phyloP scores from a whole-genome alignment of 2,797 vertebrate genomes.

The Clamator glandarius region DNA sequence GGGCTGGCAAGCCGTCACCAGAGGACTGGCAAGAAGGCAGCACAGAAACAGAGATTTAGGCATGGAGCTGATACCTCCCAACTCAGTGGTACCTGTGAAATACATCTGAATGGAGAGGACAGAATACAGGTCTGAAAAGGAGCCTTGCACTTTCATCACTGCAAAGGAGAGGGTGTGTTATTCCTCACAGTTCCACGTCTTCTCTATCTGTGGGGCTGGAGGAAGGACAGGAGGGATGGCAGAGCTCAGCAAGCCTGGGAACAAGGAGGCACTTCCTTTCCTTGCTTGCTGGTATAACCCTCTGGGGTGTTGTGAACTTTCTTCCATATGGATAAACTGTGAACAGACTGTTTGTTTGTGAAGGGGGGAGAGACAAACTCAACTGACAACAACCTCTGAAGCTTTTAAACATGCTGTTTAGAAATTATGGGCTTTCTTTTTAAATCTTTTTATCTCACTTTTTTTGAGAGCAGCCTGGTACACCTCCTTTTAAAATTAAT shows the following conservation, averaged over 20 bases:
- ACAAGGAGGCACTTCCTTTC: neutral
- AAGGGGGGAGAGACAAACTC: neutral
- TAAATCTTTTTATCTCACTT: neutral
- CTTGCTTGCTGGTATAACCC: neutral
- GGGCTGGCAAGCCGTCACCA: neutral
- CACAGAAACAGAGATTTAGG: neutral
- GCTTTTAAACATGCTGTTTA: neutral
- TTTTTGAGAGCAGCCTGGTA: constrained; percentile 54
- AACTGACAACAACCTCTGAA: neutral
- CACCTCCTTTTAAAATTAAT: constrained; percentile 75
- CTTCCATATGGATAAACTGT: neutral
- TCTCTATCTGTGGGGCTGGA: neutral
- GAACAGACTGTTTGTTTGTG: neutral
- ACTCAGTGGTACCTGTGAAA: neutral
- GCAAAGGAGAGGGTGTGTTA: neutral
- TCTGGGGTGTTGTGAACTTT: neutral
- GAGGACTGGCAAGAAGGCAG: neutral
- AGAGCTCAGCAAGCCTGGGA: neutral
- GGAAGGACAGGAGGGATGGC: neutral
- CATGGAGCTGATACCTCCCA: neutral
- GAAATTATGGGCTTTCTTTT: constrained; percentile 8
- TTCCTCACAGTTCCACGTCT: neutral
- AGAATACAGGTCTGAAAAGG: neutral
- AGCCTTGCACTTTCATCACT: neutral
- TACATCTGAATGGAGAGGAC: neutral